Percentiles rank a stretch among this genome's conserved stretches.
Evolutionary conservation across 2,113 vertebrate species (phyloP).

Genomic region (Microcebus lehilahytsara): DNA sequence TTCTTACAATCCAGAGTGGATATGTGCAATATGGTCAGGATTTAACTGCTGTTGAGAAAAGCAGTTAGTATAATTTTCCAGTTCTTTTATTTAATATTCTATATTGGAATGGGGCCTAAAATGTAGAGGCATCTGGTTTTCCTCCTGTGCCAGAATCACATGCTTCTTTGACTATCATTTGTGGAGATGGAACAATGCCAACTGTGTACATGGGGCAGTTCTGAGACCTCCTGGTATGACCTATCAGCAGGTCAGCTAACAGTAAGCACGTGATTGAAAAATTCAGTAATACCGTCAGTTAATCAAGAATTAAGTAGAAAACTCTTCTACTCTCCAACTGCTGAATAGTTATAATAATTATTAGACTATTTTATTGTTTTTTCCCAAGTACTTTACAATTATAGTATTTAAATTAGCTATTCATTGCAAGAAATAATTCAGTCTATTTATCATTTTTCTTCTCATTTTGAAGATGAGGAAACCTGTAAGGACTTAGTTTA

Average conservation of each 20-base stretch:
- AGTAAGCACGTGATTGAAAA: conserved; percentile 14
- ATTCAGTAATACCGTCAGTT: conserved; percentile 12
- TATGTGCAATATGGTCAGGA: background rate
- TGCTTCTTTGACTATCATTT: background rate
- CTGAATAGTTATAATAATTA: background rate
- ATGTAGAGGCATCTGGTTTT: conserved; percentile 13
- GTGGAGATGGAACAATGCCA: background rate
- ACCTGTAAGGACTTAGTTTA: background rate
- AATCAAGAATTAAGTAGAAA: conserved; percentile 27
- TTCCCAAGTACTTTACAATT: conserved; percentile 12
- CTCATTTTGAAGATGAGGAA: conserved; percentile 33
- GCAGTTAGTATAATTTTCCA: background rate
- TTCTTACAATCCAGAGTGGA: background rate
- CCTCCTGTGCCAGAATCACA: background rate
- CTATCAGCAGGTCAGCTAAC: background rate
- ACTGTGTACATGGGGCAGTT: background rate
- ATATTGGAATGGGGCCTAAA: background rate
- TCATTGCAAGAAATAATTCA: background rate
- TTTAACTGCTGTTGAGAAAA: conserved; percentile 13
- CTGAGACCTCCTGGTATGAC: background rate
- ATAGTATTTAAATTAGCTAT: background rate
- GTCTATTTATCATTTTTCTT: background rate
- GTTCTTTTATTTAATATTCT: background rate
- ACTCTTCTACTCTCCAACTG: background rate
- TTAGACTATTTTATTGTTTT: background rate